phyloP scores from a whole-genome alignment of 2,888 invertebrate species.

The Nephrotoma guestfalica region DNA sequence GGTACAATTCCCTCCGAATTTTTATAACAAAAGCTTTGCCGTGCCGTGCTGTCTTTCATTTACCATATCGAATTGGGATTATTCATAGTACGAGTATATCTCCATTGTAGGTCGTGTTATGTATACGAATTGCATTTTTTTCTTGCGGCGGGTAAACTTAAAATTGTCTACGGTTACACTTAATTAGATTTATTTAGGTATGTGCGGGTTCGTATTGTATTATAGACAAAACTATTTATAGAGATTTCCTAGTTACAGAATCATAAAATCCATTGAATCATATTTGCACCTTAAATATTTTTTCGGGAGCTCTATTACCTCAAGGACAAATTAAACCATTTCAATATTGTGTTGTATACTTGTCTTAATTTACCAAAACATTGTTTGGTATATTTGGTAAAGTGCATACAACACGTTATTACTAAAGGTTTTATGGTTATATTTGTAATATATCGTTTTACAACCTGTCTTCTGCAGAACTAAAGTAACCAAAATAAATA shows the following conservation, averaged over 20 bases:
- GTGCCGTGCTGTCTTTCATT: neutral
- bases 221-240: no score
- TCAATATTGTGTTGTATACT: neutral
- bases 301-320: neutral
- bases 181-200: neutral
- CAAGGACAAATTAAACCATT: neutral
- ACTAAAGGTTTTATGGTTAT: neutral
- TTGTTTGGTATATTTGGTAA: neutral
- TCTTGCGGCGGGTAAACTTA: neutral
- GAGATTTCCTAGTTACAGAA: neutral
- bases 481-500: neutral
- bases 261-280: neutral
- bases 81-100: neutral
- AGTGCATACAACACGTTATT: neutral
- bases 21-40: neutral
- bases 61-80: neutral
- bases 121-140: neutral
- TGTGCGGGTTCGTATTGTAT: neutral
- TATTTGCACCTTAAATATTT: neutral
- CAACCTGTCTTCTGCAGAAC: neutral
- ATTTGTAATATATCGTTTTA: neutral
- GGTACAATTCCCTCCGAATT: neutral
- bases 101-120: neutral
- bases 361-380: neutral
- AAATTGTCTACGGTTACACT: neutral